phyloP scores from a whole-genome alignment of 2,113 vertebrate species.

The Pleuronectes platessa region DNA sequence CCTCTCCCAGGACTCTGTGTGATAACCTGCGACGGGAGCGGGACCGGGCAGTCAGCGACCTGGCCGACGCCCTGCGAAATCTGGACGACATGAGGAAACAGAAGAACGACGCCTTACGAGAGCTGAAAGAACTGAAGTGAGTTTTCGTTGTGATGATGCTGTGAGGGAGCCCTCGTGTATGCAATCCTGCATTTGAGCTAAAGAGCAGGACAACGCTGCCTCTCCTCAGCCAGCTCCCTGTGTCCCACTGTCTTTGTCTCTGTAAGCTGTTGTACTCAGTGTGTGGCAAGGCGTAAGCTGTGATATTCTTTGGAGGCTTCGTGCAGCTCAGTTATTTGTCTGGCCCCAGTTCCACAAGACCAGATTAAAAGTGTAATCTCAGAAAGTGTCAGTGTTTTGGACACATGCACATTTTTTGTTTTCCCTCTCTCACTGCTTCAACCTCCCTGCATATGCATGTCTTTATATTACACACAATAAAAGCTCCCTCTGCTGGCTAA shows the following conservation, averaged over 20 bases:
- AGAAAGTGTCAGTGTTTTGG: conserved; percentile 55
- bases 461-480: conserved; percentile 19
- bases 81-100: conserved; percentile 97
- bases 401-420: conserved; percentile 25
- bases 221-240: conserved; percentile 5
- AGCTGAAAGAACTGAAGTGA: conserved; percentile 95
- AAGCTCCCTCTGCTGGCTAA: conserved; percentile 71
- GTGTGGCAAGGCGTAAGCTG: conserved; percentile 50
- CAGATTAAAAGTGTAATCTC: conserved; percentile 75
- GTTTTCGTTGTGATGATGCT: conserved; percentile 32
- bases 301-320: conserved; percentile 49
- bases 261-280: conserved; percentile 36
- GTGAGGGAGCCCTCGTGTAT: not conserved
- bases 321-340: conserved; percentile 44
- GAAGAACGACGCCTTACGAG: conserved; percentile 91
- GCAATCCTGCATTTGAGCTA: not conserved
- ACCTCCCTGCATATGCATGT: not conserved
- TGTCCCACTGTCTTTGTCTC: conserved; percentile 25
- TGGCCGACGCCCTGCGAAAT: conserved; percentile 94
- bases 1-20: conserved; percentile 88
- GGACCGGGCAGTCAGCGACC: conserved; percentile 93
- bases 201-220: not conserved
- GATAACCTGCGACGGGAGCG: conserved; percentile 94
- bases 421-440: conserved; percentile 13
- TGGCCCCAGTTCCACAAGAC: conserved; percentile 36